Conservation (phyloP, 2,113 vertebrate species). For the Mungos mungo region DNA sequence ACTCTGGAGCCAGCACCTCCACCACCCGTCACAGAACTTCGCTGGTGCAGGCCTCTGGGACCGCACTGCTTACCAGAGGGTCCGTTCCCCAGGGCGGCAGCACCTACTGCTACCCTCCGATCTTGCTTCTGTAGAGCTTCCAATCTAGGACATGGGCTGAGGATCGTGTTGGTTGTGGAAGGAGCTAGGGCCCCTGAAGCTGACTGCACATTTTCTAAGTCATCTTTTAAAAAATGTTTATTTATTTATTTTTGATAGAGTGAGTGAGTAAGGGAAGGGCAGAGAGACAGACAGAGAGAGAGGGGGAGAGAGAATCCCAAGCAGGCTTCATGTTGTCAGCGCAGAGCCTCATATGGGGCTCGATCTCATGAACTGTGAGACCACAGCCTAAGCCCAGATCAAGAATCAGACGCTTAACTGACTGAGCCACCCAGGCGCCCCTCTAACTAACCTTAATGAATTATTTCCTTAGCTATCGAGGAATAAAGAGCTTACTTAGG, state of each 20-base stretch:
- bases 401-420: no score
- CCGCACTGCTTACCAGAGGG: rapidly evolving
- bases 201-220: neutral
- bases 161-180: neutral
- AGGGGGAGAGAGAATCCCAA: no score
- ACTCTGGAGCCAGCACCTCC: neutral
- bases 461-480: neutral
- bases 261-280: no score
- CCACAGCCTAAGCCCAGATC: no score
- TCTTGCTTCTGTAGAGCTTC: neutral
- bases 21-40: no score
- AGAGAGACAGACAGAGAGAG: no score
- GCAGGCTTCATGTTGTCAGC: no score
- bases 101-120: rapidly evolving
- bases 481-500: neutral
- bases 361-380: no score
- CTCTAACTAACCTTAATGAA: neutral
- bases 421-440: no score
- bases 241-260: no score
- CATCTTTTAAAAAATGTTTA: neutral
- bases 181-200: neutral
- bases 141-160: neutral
- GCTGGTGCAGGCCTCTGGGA: neutral
- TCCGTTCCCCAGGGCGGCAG: neutral
- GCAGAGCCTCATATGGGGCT: no score